These are phyloP conservation scores for Drosophila subsilvestris DNA, from an alignment of 2,888 invertebrate genomes.

Conservation along the genomic window DNA sequence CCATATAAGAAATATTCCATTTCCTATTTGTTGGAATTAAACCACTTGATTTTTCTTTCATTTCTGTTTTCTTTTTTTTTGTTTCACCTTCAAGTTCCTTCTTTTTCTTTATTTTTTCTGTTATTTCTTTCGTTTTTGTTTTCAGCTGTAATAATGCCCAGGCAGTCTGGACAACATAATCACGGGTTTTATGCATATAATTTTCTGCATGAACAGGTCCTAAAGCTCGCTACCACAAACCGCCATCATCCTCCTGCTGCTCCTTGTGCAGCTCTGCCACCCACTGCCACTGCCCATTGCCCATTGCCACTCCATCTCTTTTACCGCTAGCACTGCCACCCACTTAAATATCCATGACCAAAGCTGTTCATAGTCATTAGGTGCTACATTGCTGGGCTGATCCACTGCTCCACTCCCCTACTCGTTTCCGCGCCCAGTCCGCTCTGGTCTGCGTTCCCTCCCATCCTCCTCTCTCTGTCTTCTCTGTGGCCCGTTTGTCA, in stretches of 20 bases:
- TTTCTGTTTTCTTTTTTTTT: slow-evolving; percentile 17
- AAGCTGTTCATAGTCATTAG: slow-evolving; percentile 73
- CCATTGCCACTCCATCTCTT: background rate
- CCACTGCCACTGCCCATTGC: too few species aligned
- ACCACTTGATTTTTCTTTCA: background rate
- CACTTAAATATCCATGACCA: slow-evolving; percentile 43
- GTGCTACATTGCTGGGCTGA: slow-evolving; percentile 34
- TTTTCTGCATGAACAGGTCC: slow-evolving; percentile 75
- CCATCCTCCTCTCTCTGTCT: background rate
- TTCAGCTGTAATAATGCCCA: slow-evolving; percentile 65
- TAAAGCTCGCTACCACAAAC: background rate
- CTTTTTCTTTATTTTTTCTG: slow-evolving; percentile 47
- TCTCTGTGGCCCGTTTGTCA: slow-evolving; percentile 46
- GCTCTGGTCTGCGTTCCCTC: slow-evolving; percentile 3
- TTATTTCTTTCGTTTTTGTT: slow-evolving; percentile 60
- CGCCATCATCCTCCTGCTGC: background rate
- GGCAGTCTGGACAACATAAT: slow-evolving; percentile 71
- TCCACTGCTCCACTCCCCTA: background rate
- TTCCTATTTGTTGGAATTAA: background rate
- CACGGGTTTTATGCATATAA: slow-evolving; percentile 77
- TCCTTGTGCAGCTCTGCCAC: background rate
- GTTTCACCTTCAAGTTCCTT: slow-evolving; percentile 26
- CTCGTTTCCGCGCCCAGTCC: slow-evolving; percentile 9
- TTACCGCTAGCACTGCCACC: slow-evolving; percentile 8
- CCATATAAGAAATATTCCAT: background rate